Evolutionary conservation across 2,888 invertebrate genomes (phyloP).

Genomic region (Caenorhabditis drosophilae): DNA sequence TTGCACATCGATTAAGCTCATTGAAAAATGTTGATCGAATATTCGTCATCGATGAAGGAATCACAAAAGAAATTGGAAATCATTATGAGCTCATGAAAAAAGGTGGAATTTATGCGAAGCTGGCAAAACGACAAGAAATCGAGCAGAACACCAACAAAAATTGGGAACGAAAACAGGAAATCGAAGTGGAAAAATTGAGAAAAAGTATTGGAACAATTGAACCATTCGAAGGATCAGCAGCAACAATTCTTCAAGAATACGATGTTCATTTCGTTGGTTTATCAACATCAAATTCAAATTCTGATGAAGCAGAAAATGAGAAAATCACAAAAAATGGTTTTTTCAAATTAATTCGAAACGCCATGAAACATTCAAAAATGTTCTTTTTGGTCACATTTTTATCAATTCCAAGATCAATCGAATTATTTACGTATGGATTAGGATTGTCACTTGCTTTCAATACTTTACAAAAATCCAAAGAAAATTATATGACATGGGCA

Average conservation of each 20-base stretch:
- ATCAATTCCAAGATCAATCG: slow-evolving; percentile 26
- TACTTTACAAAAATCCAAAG: slow-evolving; percentile 16
- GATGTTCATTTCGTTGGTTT: slow-evolving; percentile 23
- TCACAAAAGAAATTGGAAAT: slow-evolving; percentile 39
- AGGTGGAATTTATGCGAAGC: slow-evolving; percentile 49
- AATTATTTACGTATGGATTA: slow-evolving; percentile 26
- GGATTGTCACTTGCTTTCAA: slow-evolving; percentile 37
- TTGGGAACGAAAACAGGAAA: slow-evolving; percentile 11
- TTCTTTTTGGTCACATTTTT: slow-evolving; percentile 10
- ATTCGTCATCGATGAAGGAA: slow-evolving; percentile 47
- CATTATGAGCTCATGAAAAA: slow-evolving; percentile 48
- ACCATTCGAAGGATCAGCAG: too few relatives aligned
- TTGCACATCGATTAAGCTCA: slow-evolving; percentile 58
- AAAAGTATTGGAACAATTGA: slow-evolving; percentile 10
- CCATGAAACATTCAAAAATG: slow-evolving; percentile 22
- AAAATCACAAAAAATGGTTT: too few relatives aligned
- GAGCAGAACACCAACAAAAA: slow-evolving; percentile 30
- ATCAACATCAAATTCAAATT: slow-evolving; percentile 6
- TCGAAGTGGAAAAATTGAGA: slow-evolving; percentile 20
- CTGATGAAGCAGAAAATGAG: slow-evolving; percentile 16
- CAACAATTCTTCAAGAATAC: slow-evolving; percentile 24
- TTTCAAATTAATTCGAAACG: too few relatives aligned
- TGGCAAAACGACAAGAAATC: slow-evolving; percentile 43
- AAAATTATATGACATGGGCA: slow-evolving; percentile 29
- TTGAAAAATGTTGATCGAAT: slow-evolving; percentile 48